These are phyloP conservation scores for Jacana jacana DNA, from an alignment of 2,113 vertebrate genomes.

Conservation along the genomic window DNA sequence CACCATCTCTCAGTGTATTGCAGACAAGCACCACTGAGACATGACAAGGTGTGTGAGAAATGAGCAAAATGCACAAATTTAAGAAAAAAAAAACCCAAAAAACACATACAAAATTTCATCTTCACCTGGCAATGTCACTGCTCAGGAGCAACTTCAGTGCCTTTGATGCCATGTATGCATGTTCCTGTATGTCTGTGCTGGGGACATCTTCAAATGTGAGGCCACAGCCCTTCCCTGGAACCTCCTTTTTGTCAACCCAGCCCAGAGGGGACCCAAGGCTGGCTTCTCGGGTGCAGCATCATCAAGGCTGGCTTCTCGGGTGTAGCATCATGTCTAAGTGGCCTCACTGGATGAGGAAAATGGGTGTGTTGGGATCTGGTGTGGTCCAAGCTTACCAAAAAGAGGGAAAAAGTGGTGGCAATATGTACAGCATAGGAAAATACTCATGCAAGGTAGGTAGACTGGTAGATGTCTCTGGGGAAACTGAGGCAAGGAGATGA, in stretches of 20 bases:
- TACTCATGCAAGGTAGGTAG: accelerated
- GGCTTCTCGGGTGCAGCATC: not conserved
- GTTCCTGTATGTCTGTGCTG: not conserved
- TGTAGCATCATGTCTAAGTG: not conserved
- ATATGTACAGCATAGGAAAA: not conserved
- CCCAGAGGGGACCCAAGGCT: too few species aligned
- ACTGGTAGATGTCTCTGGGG: not conserved
- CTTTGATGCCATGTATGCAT: accelerated
- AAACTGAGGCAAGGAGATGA: not conserved
- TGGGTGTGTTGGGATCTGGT: not conserved
- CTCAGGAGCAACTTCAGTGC: not conserved
- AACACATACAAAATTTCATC: not conserved
- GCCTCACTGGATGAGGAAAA: not conserved
- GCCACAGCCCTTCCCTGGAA: not conserved
- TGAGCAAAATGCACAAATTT: not conserved
- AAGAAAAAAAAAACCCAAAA: not conserved
- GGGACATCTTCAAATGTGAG: not conserved
- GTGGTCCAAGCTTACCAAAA: not conserved
- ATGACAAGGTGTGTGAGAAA: not conserved
- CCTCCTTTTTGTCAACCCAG: not conserved
- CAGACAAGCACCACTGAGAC: not conserved
- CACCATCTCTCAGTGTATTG: accelerated
- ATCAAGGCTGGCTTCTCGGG: accelerated
- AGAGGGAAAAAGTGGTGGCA: not conserved
- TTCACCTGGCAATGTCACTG: too few species aligned